Base-by-base conservation (phyloP, 2,888 invertebrate species). In the Clostera curtula region DNA sequence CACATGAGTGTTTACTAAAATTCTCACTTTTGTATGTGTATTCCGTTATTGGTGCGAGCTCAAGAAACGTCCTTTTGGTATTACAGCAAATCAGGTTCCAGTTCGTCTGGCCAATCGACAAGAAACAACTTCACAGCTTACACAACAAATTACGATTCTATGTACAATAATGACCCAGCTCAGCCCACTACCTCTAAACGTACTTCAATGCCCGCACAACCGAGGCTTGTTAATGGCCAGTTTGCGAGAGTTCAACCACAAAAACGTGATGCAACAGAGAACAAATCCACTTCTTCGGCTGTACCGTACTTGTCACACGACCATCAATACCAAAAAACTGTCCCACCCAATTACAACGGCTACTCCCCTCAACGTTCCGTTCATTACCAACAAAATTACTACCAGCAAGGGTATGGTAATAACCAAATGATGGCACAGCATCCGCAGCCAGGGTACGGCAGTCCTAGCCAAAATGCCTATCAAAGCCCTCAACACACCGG, bases 41-140 rank as follows among this genome's bases (percentile, higher is more conserved):
- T n/a, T n/a, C n/a, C n/a, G n/a, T n/a, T n/a, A n/a, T n/a, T n/a
- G n/a, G n/a, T n/a, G n/a, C n/a, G n/a, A 19, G 2, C 18, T 18
- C 12, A 12, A 12, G 5, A 18, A 18, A 7, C 20, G 20, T 12
- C 6, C 8, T 27, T 33, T 24, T 28, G 33, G 29, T 36, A 36
- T 79, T 76, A 51, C 66, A 83, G 83, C 58, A 83, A 83, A 75
- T 83, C 83, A 21, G 82, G 83, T 24, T 83, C 83, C 31, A 82
- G 82, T 57, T 82, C 83, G 10, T 82, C 82, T 3, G 77, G 83
- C 3, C 80, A 80, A 45, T 80, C 77, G n/a, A 80, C 72, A 34
- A 65, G 82, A 52, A 77, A 72, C 10, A 83, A 74, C 46, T 79
- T 75, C 40, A 83, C 83, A 24, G 79, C 77, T 15, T 80, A 76